Conservation (phyloP, 2,113 vertebrate species). For the Poicephalus gulielmi region DNA sequence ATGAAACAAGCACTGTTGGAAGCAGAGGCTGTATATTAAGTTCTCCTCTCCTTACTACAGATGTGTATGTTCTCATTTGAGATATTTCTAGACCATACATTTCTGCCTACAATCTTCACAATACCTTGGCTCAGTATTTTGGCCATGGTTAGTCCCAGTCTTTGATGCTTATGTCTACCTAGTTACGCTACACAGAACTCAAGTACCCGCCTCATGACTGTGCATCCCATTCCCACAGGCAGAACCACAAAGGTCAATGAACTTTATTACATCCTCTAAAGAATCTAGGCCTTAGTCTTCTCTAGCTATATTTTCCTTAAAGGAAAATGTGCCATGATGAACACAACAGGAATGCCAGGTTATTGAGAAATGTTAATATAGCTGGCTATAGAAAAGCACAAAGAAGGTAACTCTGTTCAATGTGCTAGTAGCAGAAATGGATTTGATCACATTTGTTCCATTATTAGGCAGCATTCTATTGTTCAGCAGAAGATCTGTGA, state of each 20-base stretch:
- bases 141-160: not conserved
- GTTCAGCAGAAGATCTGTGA: not conserved
- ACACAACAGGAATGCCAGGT: not conserved
- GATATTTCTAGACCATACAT: not conserved
- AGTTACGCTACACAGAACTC: not conserved
- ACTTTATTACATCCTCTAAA: not conserved
- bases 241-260: not conserved
- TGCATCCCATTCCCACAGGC: not conserved
- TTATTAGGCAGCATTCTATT: not conserved
- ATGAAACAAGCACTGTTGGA: not conserved
- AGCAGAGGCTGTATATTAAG: not conserved
- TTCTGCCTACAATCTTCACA: not conserved
- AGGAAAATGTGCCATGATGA: not conserved
- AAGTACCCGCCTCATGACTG: fast-evolving
- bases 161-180: fast-evolving
- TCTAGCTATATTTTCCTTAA: not conserved
- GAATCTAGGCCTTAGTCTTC: not conserved
- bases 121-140: not conserved
- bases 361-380: not conserved
- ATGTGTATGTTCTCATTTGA: not conserved
- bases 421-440: not conserved
- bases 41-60: not conserved
- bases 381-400: not conserved
- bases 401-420: not conserved
- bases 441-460: not conserved